phyloP scores from a whole-genome alignment of 2,113 vertebrate species.

The Delphinus delphis region DNA sequence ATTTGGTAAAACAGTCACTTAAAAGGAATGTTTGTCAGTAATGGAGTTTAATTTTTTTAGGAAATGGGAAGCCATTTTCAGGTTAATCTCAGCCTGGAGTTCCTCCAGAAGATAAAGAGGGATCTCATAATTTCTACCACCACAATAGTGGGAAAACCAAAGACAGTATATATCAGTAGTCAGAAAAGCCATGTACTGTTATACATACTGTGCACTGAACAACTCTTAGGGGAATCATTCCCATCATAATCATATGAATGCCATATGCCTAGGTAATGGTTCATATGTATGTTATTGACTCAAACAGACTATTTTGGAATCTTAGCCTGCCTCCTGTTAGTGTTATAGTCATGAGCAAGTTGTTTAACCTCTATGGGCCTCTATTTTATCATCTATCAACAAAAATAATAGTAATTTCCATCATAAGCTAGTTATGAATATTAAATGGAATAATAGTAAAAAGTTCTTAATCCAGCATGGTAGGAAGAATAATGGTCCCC shows the following conservation, averaged over 20 bases:
- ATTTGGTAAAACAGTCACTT: background rate
- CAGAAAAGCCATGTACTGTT: background rate
- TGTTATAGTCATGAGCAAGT: background rate
- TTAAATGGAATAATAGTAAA: background rate
- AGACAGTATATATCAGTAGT: background rate
- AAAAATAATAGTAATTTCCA: background rate
- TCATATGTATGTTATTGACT: background rate
- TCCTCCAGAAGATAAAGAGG: background rate
- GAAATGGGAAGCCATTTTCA: background rate
- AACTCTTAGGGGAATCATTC: background rate
- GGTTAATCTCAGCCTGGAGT: background rate
- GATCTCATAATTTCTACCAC: background rate
- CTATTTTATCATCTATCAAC: background rate
- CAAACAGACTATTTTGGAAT: background rate
- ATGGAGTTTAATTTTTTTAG: background rate
- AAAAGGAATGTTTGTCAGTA: background rate
- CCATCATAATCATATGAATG: background rate
- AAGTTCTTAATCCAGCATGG: background rate
- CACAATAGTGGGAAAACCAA: background rate
- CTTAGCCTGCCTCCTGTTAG: background rate
- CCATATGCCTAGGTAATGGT: background rate
- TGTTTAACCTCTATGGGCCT: background rate
- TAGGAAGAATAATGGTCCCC: background rate
- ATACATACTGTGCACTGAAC: background rate
- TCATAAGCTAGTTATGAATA: background rate